phyloP scores from a whole-genome alignment of 2,797 vertebrate species.

The Thaleichthys pacificus region DNA sequence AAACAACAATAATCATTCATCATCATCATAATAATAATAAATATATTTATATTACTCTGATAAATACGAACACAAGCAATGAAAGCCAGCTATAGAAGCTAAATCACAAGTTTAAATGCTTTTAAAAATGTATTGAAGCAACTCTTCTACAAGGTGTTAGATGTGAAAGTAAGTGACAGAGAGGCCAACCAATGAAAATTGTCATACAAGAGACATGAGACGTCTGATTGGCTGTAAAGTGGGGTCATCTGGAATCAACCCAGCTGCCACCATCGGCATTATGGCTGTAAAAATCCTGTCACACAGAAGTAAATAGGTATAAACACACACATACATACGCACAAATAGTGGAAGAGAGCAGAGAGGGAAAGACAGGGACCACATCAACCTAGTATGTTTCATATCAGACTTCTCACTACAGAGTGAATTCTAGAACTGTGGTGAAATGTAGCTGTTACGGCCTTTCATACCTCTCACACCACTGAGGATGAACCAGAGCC shows the following conservation, averaged over 20 bases:
- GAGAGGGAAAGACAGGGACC: slow-evolving; percentile 31
- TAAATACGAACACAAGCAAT: too few relatives aligned
- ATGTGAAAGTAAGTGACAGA: slow-evolving; percentile 44
- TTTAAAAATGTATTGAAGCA: too few relatives aligned
- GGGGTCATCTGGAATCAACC: slow-evolving; percentile 97
- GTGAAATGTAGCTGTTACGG: background rate
- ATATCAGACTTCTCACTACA: background rate
- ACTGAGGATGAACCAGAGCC: slow-evolving; percentile 17
- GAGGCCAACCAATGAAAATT: slow-evolving; percentile 59
- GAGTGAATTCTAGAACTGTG: background rate
- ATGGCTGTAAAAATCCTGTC: slow-evolving; percentile 99
- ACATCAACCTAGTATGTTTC: slow-evolving; percentile 39
- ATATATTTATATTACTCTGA: too few relatives aligned
- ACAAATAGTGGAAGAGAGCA: background rate
- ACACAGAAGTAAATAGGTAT: slow-evolving; percentile 77
- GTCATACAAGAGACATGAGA: slow-evolving; percentile 93
- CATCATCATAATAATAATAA: too few relatives aligned
- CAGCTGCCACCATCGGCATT: slow-evolving; percentile 99
- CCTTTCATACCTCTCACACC: background rate
- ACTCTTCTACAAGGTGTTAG: slow-evolving; percentile 56
- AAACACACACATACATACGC: slow-evolving; percentile 13
- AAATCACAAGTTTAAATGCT: too few relatives aligned
- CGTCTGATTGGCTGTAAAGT: slow-evolving; percentile 97
- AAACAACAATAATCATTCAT: too few relatives aligned
- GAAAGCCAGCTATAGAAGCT: too few relatives aligned